A percentile compares a stretch with the other conserved stretches of the same genome.
Conservation (phyloP, 2,888 invertebrate species). For the Drosophila ustulata region DNA sequence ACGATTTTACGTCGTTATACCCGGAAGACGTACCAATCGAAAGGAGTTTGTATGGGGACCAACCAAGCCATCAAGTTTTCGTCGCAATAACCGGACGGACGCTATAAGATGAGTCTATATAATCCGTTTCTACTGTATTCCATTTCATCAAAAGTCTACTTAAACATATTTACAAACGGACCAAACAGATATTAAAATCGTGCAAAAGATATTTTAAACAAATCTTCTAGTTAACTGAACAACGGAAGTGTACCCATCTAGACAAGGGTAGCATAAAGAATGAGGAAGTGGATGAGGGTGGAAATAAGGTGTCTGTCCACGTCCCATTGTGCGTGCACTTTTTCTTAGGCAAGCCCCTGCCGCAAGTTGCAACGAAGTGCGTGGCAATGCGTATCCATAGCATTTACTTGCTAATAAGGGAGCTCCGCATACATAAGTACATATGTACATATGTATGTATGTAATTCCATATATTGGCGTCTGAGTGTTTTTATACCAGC, state of each 20-base stretch:
- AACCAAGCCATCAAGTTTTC: too few relatives aligned
- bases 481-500: not conserved
- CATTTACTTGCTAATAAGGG: slow-evolving; percentile 17
- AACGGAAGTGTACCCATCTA: slow-evolving; percentile 7
- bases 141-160: too few relatives aligned
- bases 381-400: slow-evolving; percentile 41
- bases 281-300: slow-evolving; percentile 6
- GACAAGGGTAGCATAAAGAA: not conserved
- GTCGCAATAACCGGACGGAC: too few relatives aligned
- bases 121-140: too few relatives aligned
- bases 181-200: too few relatives aligned
- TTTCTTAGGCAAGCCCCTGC: too few relatives aligned
- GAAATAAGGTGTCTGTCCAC: not conserved
- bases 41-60: too few relatives aligned
- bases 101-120: too few relatives aligned
- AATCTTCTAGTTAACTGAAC: slow-evolving; percentile 23
- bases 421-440: not conserved
- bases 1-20: too few relatives aligned
- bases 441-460: not conserved
- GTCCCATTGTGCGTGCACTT: slow-evolving; percentile 16
- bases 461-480: not conserved
- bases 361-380: slow-evolving; percentile 17
- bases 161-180: too few relatives aligned
- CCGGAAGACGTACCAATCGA: too few relatives aligned
- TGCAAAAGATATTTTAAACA: not conserved